A percentile compares a stretch with the other conserved stretches of the same genome.
Conservation (phyloP, 2,113 vertebrate species). For the Cichladusa arquata region DNA sequence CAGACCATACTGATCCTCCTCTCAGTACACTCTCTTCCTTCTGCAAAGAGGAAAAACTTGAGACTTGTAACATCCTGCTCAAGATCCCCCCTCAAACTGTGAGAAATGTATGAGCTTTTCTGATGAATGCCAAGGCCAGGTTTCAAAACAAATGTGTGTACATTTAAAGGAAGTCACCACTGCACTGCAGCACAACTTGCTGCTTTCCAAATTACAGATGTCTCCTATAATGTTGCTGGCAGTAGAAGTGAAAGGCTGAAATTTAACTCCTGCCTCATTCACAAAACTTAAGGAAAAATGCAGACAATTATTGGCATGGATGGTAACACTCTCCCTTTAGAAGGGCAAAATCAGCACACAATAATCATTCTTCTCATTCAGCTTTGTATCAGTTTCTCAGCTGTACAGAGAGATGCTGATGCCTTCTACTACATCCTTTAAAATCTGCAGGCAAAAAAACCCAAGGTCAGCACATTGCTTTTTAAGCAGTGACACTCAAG, state of each 20-base stretch:
- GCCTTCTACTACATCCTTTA: background rate
- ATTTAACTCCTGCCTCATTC: background rate
- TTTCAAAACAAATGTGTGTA: background rate
- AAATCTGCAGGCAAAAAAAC: background rate
- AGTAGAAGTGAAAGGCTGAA: background rate
- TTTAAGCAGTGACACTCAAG: background rate
- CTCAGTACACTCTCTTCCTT: background rate
- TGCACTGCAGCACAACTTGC: background rate
- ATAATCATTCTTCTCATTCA: background rate
- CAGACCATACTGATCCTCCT: background rate
- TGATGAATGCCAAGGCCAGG: accelerated
- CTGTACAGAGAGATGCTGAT: background rate
- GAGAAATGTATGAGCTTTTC: background rate
- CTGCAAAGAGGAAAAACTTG: background rate
- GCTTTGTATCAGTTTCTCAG: background rate
- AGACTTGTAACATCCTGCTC: background rate
- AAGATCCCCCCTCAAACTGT: background rate
- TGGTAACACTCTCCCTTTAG: background rate
- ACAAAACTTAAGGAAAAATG: background rate
- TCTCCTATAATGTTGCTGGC: background rate
- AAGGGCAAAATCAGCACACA: background rate
- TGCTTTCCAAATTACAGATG: background rate
- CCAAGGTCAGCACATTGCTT: background rate
- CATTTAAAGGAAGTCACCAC: background rate
- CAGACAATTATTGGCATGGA: background rate